Percentiles rank a stretch among this genome's conserved stretches.
These are phyloP conservation scores for Enteromius trimaculatus DNA, from an alignment of 2,797 vertebrate genomes.

Conservation along the genomic window DNA sequence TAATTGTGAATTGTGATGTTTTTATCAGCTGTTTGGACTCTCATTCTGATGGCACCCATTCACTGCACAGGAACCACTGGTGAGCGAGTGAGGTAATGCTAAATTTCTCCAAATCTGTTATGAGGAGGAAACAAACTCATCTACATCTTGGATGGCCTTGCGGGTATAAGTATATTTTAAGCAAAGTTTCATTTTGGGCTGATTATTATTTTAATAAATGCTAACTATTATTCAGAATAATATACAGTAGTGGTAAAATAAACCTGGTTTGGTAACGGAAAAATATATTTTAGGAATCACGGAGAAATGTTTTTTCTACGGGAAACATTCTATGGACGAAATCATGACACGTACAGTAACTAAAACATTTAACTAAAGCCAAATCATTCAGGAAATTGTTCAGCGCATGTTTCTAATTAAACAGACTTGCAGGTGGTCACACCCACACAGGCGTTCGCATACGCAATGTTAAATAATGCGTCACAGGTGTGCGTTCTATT, in stretches of 20 bases:
- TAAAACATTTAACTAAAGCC: background rate
- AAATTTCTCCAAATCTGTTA: background rate
- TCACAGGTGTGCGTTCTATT: background rate
- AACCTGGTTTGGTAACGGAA: background rate
- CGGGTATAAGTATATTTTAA: background rate
- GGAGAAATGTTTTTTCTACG: background rate
- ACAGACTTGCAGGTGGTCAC: conserved; percentile 18
- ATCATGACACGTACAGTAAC: background rate
- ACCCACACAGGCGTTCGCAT: conserved; percentile 7
- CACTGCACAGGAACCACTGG: background rate
- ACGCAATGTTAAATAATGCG: conserved; percentile 1
- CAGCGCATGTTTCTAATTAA: background rate
- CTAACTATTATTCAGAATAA: background rate
- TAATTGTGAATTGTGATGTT: background rate
- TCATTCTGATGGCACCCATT: background rate
- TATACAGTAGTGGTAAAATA: background rate
- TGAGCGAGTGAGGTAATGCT: background rate
- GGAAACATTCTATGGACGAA: background rate
- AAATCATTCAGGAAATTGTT: conserved; percentile 9
- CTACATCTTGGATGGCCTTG: background rate
- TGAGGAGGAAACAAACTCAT: background rate
- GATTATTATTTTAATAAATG: background rate
- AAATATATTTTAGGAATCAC: background rate
- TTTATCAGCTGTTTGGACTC: background rate
- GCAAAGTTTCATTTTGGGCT: background rate